Evolutionary conservation across 1,140 invertebrate species (phyloP).

Genomic region (Dreissena polymorpha): DNA sequence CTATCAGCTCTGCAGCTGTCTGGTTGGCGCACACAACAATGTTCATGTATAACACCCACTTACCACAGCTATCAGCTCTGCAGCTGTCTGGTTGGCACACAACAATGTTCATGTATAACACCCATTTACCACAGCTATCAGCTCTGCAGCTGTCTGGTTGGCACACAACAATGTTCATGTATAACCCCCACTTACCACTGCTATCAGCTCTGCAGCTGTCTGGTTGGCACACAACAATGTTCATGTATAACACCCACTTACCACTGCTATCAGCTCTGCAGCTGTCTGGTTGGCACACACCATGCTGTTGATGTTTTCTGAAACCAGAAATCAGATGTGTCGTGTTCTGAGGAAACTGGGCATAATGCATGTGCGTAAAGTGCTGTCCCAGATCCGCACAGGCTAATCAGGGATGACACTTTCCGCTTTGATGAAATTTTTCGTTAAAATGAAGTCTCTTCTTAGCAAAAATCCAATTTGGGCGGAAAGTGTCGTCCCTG

Average conservation of each 20-base stretch:
- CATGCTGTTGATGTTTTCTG: slow-evolving; percentile 61
- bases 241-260: slow-evolving; percentile 46
- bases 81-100: no score
- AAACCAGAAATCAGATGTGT: background rate
- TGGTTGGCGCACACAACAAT: slow-evolving; percentile 72
- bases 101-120: no score
- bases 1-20: slow-evolving; percentile 71
- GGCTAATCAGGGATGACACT: no score
- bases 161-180: slow-evolving; percentile 65
- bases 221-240: slow-evolving; percentile 58
- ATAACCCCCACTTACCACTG: slow-evolving; percentile 71
- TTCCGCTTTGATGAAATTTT: no score
- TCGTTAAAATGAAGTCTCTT: no score
- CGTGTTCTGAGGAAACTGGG: no score
- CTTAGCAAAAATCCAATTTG: no score
- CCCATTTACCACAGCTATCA: slow-evolving; percentile 71
- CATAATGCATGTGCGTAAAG: no score
- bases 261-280: slow-evolving; percentile 70
- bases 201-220: slow-evolving; percentile 71
- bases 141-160: slow-evolving; percentile 72
- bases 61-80: no score
- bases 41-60: no score
- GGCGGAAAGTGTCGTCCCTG: no score
- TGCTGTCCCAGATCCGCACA: no score
- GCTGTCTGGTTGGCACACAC: slow-evolving; percentile 71